These are phyloP conservation scores for Vireo griseus DNA, from an alignment of 2,797 vertebrate species.

Conservation along the genomic window DNA sequence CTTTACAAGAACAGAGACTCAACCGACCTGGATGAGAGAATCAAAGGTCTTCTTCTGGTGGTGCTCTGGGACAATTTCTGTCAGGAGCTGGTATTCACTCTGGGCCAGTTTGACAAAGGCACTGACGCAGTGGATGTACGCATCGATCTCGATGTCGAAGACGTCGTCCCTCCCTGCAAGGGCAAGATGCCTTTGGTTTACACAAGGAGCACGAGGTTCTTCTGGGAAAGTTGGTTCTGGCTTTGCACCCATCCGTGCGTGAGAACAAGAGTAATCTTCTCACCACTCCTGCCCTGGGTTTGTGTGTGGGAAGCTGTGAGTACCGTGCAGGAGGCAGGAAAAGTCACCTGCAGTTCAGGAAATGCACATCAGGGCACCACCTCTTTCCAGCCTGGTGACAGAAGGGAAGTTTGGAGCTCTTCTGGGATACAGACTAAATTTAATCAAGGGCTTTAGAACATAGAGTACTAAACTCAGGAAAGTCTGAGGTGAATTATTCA, in stretches of 20 bases:
- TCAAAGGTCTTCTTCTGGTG: slow-evolving; percentile 99
- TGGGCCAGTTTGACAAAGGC: slow-evolving; percentile 96
- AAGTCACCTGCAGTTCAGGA: neutral
- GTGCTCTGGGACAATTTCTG: slow-evolving; percentile 91
- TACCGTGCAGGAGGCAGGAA: neutral
- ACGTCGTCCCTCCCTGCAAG: slow-evolving; percentile 91
- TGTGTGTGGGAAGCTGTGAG: neutral
- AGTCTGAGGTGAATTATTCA: slow-evolving; percentile 57
- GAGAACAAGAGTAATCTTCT: neutral
- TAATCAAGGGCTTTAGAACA: slow-evolving; percentile 39
- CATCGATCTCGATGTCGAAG: slow-evolving; percentile 92
- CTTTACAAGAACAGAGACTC: neutral
- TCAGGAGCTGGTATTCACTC: slow-evolving; percentile 91
- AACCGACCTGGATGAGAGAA: slow-evolving; percentile 92
- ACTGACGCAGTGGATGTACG: slow-evolving; percentile 95
- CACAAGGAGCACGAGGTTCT: neutral
- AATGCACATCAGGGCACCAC: neutral
- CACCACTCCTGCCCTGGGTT: neutral
- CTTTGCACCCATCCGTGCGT: neutral
- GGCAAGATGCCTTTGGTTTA: neutral
- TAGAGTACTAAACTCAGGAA: neutral
- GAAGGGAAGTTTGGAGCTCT: neutral
- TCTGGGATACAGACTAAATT: slow-evolving; percentile 20
- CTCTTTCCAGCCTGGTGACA: neutral
- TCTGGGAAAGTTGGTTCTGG: neutral